Base-by-base conservation (phyloP, 2,113 vertebrate species). In the Panurus biarmicus region DNA sequence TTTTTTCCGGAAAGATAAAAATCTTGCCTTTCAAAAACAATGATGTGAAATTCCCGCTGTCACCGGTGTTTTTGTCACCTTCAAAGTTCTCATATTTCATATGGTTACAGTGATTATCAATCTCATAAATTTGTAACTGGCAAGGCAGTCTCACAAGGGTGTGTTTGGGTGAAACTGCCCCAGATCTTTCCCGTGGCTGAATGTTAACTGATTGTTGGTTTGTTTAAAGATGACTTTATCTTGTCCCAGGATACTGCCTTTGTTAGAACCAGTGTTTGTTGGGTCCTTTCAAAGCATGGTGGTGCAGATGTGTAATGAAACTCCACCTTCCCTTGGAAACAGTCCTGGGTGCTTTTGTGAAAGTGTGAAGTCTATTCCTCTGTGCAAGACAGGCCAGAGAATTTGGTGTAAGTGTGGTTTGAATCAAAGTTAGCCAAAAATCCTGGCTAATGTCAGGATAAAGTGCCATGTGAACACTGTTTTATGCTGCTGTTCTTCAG, bases 31-130 rank as follows among this genome's bases (percentile, higher is more conserved):
- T 93, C 64, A 45, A 42, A 89, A 71, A 74, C 82, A 88, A 42
- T 78, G 67, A 82, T 0, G 21, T 85, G 91, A 85, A 91, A 93
- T 95, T 95, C 93, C 89, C 85, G 71, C 82, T 87, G 81, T 95
- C 71, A 42, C 42, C 36, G 23, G 38, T 61, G 73, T 42, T 94
- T 86, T 92, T 94, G 62, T 76, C 81, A 83, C 94, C 85, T 89
- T 82, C 67, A 45, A 17, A 89, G 78, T 85, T 91, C 84, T 95
- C 2, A 0, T 62, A 14, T 94, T 95, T 91, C 87, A 9, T 82
- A 53, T 5, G 33, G 22, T 85, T 89, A 24, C 13, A 54, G 36
- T 94, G 58, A 62, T 66, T 69, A 62, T 82, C 77, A 66, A 3
- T 57, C 51, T 91, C 57, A 61, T 48, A 71, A 53, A 47, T 79